phyloP scores from a whole-genome alignment of 2,888 invertebrate species.

The Cephus rjabovi region DNA sequence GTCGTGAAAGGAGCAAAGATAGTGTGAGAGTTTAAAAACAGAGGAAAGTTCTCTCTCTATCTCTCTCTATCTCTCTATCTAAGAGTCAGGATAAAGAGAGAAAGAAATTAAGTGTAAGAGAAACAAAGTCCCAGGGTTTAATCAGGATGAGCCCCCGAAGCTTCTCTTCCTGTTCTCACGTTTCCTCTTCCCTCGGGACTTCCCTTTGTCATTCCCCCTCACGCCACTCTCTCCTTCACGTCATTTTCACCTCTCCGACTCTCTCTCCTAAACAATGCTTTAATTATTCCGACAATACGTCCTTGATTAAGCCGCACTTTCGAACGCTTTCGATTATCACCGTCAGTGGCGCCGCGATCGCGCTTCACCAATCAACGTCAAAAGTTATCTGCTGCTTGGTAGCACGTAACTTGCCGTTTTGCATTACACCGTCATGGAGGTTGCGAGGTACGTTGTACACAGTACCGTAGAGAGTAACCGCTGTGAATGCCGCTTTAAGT shows the following conservation, averaged over 20 bases:
- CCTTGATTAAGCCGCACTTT: conserved; percentile 39
- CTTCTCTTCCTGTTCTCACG: conserved; percentile 21
- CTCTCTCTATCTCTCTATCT: not conserved
- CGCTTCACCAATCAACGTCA: not conserved
- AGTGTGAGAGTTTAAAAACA: conserved; percentile 12
- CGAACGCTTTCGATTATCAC: not conserved
- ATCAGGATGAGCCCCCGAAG: conserved; percentile 51
- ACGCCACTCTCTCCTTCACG: not conserved
- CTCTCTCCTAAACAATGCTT: conserved; percentile 42
- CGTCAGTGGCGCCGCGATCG: not conserved
- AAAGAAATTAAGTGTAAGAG: conserved; percentile 22
- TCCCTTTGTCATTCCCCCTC: conserved; percentile 14
- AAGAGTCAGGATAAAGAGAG: conserved; percentile 21
- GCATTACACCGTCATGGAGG: not conserved
- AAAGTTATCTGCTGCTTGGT: not conserved
- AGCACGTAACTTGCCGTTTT: not conserved
- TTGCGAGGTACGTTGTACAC: not conserved
- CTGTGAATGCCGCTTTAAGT: not conserved
- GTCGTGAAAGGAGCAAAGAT: not conserved
- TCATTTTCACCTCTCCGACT: not conserved
- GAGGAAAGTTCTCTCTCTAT: conserved; percentile 22
- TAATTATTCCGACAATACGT: conserved; percentile 48
- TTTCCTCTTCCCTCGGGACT: conserved; percentile 11
- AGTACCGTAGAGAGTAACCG: not conserved
- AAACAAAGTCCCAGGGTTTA: conserved; percentile 40